Conservation (phyloP, 1,140 invertebrate species). For the Acarapis woodi region DNA sequence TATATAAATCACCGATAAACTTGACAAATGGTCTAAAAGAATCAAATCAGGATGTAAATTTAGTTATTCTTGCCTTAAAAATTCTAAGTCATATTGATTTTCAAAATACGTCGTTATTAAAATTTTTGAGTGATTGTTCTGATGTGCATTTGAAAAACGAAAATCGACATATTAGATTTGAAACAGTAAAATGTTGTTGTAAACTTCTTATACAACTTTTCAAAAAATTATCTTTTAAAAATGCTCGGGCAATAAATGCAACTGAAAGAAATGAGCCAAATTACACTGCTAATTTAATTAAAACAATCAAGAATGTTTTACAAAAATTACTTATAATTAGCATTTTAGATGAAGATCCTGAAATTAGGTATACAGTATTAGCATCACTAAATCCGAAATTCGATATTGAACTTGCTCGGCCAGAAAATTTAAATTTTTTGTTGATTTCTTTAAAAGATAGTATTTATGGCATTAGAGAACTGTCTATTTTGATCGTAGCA, state of each 20-base stretch:
- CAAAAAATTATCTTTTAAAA: slow-evolving; percentile 15
- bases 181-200: slow-evolving; percentile 77
- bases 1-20: slow-evolving; percentile 63
- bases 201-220: slow-evolving; percentile 52
- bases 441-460: slow-evolving; percentile 93
- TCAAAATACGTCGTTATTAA: slow-evolving; percentile 61
- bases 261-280: too few species aligned
- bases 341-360: slow-evolving; percentile 79
- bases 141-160: slow-evolving; percentile 76
- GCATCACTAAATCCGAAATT: slow-evolving; percentile 75
- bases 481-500: slow-evolving; percentile 71
- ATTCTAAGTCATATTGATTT: slow-evolving; percentile 91
- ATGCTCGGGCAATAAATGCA: too few species aligned
- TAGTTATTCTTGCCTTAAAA: slow-evolving; percentile 62
- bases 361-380: slow-evolving; percentile 74
- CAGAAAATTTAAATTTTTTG: slow-evolving; percentile 68
- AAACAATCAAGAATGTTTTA: slow-evolving; percentile 60
- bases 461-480: slow-evolving; percentile 80
- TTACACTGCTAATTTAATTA: slow-evolving; percentile 44
- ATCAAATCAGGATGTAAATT: slow-evolving; percentile 25
- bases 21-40: too few species aligned
- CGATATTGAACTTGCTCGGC: slow-evolving; percentile 75
- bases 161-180: slow-evolving; percentile 60
- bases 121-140: slow-evolving; percentile 69
- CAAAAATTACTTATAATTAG: slow-evolving; percentile 65